These are phyloP conservation scores for Patella caerulea DNA, from an alignment of 2,888 invertebrate genomes.

Conservation along the genomic window DNA sequence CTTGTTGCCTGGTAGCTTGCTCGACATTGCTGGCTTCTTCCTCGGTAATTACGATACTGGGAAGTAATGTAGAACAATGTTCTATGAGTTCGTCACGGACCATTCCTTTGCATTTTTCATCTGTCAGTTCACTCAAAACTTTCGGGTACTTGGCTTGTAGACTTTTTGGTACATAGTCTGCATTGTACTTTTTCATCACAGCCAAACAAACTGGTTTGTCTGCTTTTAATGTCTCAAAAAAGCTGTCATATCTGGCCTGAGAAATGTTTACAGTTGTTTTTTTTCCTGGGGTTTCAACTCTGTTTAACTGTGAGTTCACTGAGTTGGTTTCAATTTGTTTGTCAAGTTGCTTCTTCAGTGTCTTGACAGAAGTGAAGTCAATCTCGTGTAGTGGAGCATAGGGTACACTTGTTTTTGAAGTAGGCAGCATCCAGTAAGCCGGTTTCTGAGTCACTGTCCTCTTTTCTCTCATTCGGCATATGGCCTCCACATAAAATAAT, in stretches of 20 bases:
- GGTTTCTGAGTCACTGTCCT: not conserved
- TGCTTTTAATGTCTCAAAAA: not conserved
- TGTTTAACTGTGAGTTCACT: not conserved
- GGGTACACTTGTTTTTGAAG: not conserved
- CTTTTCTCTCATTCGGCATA: not conserved
- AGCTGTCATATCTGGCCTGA: not conserved
- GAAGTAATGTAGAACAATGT: not conserved
- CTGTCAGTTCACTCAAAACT: conserved; percentile 11
- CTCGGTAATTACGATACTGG: not conserved
- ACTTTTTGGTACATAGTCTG: conserved; percentile 6
- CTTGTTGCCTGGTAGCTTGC: conserved; percentile 16
- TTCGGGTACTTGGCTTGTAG: conserved; percentile 1
- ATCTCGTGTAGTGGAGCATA: not conserved
- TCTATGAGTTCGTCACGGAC: not conserved
- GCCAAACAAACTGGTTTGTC: not conserved
- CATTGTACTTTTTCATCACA: conserved; percentile 4
- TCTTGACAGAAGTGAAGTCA: conserved; percentile 9
- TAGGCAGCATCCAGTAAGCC: conserved; percentile 10
- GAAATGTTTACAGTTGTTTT: not conserved
- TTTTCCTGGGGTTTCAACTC: not conserved
- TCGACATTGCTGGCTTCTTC: conserved; percentile 19
- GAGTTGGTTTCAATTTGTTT: not conserved
- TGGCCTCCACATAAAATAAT: not conserved
- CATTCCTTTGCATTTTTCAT: conserved; percentile 12
- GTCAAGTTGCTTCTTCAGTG: not conserved